Evolutionary conservation across 2,888 invertebrate genomes (phyloP), one percentile per base, ranked within the genome.

Genomic region (Himalopsyche kuldschensis): DNA sequence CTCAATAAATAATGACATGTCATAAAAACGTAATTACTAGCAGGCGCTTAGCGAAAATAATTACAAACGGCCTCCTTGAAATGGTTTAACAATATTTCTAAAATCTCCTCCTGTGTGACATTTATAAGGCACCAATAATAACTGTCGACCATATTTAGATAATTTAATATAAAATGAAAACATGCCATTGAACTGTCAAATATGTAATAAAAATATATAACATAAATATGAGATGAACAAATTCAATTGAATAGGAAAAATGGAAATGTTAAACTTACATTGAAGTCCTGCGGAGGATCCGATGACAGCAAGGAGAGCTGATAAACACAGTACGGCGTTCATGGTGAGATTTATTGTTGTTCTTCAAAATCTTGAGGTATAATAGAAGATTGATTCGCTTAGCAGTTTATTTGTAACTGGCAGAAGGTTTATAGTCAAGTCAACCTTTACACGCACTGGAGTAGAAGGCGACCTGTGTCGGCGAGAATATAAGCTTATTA

Each of bases 391-490:
- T 91, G 90, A 90, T 90, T 91, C 91, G 90, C 91, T 90, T 90
- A 90, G 47, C 84, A 86, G 80, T 85, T 86, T 86, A 84, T 83
- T 85, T 85, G 84, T 82, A 85, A 86, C 87, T 84, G 87, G 86
- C 87, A 83, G 87, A 87, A 86, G 87, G 87, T 46, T 85, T n/a
- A n/a, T n/a, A n/a, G n/a, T 80, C 35, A 77, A 81, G 88, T 88
- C 92, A 91, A 89, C 96, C 96, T 96, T 96, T 96, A 96, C 95
- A 96, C 96, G 92, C 96, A 96, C 96, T 96, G 96, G 96, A 92
- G 95, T 93, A 96, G 96, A 96, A 96, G 96, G 95, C 94, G 92
- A 93, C 93, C 75, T 88, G 41, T 79, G 77, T 31, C 32, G 35
- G 69, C 69, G 35, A 31, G 35, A 17, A 30, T 30, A 20, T 20